Conservation (phyloP, 1,140 invertebrate species). For the Drosophila bocki region DNA sequence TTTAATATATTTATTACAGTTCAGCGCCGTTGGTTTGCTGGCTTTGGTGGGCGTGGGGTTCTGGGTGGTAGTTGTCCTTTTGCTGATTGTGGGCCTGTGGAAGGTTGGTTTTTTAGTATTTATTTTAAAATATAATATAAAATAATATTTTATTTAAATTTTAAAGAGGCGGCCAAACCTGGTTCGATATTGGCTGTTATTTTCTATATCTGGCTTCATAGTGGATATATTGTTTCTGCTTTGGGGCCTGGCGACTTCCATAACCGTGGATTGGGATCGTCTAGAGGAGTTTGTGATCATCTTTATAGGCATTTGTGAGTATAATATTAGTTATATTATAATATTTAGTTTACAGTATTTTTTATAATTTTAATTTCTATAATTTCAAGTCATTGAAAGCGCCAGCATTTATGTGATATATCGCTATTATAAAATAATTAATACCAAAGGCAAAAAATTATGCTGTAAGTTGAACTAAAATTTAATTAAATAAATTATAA, state of each 20-base stretch:
- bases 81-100: slow-evolving; percentile 57
- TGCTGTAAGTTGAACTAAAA: slow-evolving; percentile 17
- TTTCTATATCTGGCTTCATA: slow-evolving; percentile 56
- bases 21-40: slow-evolving; percentile 36
- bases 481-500: background rate
- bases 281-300: slow-evolving; percentile 47
- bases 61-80: slow-evolving; percentile 55
- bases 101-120: slow-evolving; percentile 45
- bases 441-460: background rate
- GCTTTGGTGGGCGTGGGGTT: slow-evolving; percentile 64
- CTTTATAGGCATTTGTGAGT: slow-evolving; percentile 58
- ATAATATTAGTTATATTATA: background rate
- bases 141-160: no score
- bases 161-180: slow-evolving; percentile 42
- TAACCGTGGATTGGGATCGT: slow-evolving; percentile 52
- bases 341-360: no score
- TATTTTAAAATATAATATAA: background rate
- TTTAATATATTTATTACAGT: slow-evolving; percentile 1
- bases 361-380: no score
- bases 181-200: slow-evolving; percentile 55
- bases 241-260: slow-evolving; percentile 48
- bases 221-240: slow-evolving; percentile 48
- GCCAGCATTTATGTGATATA: slow-evolving; percentile 49
- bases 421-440: slow-evolving; percentile 54
- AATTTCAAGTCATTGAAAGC: slow-evolving; percentile 52